Conservation (phyloP, 2,797 vertebrate species). For the Clarias fuscus region DNA sequence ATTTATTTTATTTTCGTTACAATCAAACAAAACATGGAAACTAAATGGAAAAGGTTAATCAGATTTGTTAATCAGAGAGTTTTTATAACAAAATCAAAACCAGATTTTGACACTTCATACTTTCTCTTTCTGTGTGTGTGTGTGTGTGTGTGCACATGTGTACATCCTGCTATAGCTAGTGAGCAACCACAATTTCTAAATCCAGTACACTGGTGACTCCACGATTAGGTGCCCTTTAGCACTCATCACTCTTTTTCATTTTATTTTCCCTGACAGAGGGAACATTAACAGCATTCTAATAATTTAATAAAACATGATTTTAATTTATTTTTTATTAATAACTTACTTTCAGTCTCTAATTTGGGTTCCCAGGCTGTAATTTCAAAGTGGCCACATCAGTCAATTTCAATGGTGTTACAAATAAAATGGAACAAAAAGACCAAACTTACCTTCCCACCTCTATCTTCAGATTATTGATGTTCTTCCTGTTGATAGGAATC, state of each 20-base stretch:
- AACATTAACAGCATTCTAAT: not conserved
- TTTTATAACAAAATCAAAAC: conserved; percentile 4
- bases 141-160: not conserved
- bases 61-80: not conserved
- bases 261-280: not conserved
- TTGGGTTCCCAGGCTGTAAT: not conserved
- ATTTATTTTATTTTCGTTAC: not conserved
- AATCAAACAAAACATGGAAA: conserved; percentile 32
- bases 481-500: not conserved
- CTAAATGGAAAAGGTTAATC: not conserved
- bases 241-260: not conserved
- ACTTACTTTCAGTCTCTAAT: not conserved
- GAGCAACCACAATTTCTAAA: not conserved
- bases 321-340: not conserved
- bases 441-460: not conserved
- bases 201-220: not conserved
- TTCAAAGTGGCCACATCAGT: not conserved
- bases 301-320: not conserved
- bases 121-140: not conserved
- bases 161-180: too few relatives aligned
- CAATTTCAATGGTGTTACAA: not conserved
- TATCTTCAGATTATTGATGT: not conserved
- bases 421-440: too few relatives aligned
- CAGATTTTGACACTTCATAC: not conserved
- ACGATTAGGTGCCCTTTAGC: not conserved